These are phyloP conservation scores for Styela clava DNA, from an alignment of 23 tunicate genomes.

Conservation along the genomic window DNA sequence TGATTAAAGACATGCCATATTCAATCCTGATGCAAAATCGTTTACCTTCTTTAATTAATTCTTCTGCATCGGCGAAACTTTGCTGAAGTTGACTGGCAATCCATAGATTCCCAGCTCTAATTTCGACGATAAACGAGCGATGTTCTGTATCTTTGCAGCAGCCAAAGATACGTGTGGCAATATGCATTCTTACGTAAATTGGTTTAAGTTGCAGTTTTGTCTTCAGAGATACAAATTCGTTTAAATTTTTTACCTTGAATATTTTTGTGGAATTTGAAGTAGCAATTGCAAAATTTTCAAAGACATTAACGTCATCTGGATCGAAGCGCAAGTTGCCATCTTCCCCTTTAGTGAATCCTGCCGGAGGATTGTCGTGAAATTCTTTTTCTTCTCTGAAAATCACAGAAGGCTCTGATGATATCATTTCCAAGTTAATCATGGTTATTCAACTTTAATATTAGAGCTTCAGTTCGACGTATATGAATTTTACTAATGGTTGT, in stretches of 20 bases:
- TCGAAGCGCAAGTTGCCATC: neutral
- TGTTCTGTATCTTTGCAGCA: neutral
- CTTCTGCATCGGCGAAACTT: neutral
- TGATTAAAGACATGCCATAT: neutral
- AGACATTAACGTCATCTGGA: neutral
- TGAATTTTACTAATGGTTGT: too few species aligned
- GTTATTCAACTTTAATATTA: too few species aligned
- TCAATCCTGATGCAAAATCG: neutral
- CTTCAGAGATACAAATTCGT: neutral
- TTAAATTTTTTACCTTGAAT: neutral
- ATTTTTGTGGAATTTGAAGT: neutral
- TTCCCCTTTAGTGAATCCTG: neutral
- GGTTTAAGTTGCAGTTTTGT: neutral
- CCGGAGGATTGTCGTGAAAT: neutral
- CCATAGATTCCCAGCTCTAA: neutral
- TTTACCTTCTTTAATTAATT: neutral
- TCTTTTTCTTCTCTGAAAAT: neutral
- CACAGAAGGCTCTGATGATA: neutral
- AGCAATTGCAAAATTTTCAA: neutral
- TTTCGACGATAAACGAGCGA: neutral
- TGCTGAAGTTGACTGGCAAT: neutral
- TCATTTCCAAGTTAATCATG: too few species aligned
- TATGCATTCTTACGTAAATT: neutral
- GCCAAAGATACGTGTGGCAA: neutral
- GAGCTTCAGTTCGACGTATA: too few species aligned